Conservation (phyloP, 92 coral and sea anemone species). For the Scolanthus callimorphus region DNA sequence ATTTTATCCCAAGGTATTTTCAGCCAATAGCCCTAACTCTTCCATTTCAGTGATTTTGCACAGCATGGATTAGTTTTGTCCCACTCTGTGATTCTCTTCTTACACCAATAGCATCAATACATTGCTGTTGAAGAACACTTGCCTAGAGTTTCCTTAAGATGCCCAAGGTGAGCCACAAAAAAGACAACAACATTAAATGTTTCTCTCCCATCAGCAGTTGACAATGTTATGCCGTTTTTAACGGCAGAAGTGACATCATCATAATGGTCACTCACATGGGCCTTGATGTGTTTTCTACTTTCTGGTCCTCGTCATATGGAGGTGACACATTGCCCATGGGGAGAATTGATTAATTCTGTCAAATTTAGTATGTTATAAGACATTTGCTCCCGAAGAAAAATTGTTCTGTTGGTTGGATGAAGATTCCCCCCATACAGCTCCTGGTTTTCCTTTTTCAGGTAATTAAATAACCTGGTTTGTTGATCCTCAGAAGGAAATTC, state of each 20-base stretch:
- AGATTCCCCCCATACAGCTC: slow-evolving; percentile 20
- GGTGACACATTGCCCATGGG: slow-evolving; percentile 30
- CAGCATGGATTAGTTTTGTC: too few relatives aligned
- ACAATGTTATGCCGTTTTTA: slow-evolving; percentile 13
- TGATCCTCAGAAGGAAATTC: slow-evolving; percentile 30
- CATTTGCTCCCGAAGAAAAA: slow-evolving; percentile 36
- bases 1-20: too few relatives aligned
- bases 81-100: too few relatives aligned
- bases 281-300: slow-evolving; percentile 18
- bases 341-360: slow-evolving; percentile 36
- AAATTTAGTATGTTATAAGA: slow-evolving; percentile 30
- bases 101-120: too few relatives aligned
- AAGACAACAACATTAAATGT: slow-evolving; percentile 33
- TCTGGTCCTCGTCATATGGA: slow-evolving; percentile 36
- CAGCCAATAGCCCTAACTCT: too few relatives aligned
- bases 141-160: slow-evolving; percentile 34
- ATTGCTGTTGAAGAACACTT: slow-evolving; percentile 33
- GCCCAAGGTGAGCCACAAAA: slow-evolving; percentile 37
- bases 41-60: too few relatives aligned
- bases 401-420: slow-evolving; percentile 20
- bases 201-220: slow-evolving; percentile 14
- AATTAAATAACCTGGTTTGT: slow-evolving; percentile 28
- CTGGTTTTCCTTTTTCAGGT: slow-evolving; percentile 21
- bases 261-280: slow-evolving; percentile 24
- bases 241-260: slow-evolving; percentile 30